Conservation (phyloP, 2,797 vertebrate genomes). For the Anguilla anguilla region DNA sequence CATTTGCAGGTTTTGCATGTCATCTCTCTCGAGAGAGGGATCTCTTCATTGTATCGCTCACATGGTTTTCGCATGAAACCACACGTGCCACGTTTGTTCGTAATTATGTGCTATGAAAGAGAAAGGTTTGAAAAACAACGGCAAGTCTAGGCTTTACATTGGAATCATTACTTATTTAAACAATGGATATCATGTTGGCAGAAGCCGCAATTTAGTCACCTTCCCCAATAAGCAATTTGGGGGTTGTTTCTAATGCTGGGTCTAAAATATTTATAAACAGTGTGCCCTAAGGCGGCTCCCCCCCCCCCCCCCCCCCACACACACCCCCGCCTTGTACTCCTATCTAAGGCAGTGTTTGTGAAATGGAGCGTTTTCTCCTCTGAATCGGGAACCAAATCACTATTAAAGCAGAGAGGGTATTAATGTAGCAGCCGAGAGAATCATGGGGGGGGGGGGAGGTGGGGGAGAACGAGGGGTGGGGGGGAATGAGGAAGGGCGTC, state of each 20-base stretch:
- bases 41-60: constrained; percentile 65
- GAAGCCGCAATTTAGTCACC: constrained; percentile 55
- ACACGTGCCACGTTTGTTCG: constrained; percentile 43
- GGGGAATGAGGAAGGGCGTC: constrained; percentile 46
- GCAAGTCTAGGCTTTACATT: constrained; percentile 38
- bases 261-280: constrained; percentile 78
- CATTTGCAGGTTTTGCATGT: constrained; percentile 67
- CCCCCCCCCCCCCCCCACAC: constrained; percentile 56
- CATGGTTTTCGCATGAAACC: constrained; percentile 46
- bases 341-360: constrained; percentile 74
- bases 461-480: not conserved
- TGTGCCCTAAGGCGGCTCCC: constrained; percentile 65
- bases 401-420: constrained; percentile 76
- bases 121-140: constrained; percentile 36
- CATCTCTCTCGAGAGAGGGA: constrained; percentile 66
- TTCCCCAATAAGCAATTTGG: constrained; percentile 62
- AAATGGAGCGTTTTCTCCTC: constrained; percentile 67
- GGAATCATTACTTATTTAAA: constrained; percentile 49
- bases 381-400: constrained; percentile 66
- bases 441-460: not conserved
- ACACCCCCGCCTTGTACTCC: constrained; percentile 64
- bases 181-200: constrained; percentile 48
- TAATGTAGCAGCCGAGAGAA: constrained; percentile 70
- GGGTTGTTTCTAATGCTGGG: constrained; percentile 63
- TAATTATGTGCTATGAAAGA: constrained; percentile 45